A percentile compares a stretch with the other conserved stretches of the same genome.
phyloP scores from a whole-genome alignment of 2,888 invertebrate species.

The Plusia festucae region DNA sequence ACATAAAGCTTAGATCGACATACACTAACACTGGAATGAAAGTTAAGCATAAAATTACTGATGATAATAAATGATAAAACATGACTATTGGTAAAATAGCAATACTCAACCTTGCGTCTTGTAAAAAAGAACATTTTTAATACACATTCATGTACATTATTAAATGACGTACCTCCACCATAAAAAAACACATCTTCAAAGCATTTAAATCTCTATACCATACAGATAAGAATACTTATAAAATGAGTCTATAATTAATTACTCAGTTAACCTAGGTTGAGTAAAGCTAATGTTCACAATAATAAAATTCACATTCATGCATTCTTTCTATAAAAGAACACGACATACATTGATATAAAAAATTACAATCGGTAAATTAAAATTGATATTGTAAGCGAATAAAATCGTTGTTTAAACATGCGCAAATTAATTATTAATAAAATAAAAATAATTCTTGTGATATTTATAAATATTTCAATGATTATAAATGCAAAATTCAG shows the following conservation, averaged over 20 bases:
- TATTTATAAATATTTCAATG: conserved; percentile 69
- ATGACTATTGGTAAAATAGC: conserved; percentile 62
- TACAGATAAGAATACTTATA: conserved; percentile 41
- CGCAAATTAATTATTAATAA: conserved; percentile 64
- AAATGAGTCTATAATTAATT: conserved; percentile 16
- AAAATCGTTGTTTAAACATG: conserved; percentile 82
- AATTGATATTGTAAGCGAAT: conserved; percentile 77
- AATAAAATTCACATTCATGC: conserved; percentile 71
- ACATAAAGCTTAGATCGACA: conserved; percentile 85
- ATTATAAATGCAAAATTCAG: conserved; percentile 81
- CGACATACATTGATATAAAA: conserved; percentile 62
- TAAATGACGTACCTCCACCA: conserved; percentile 13
- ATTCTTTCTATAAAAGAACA: conserved; percentile 65
- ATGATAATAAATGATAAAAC: conserved; percentile 65
- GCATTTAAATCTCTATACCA: conserved; percentile 20
- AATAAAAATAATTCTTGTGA: conserved; percentile 60
- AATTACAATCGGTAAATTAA: conserved; percentile 79
- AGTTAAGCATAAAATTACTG: conserved; percentile 80
- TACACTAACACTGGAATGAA: conserved; percentile 87
- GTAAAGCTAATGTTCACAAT: conserved; percentile 50
- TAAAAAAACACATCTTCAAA: not conserved
- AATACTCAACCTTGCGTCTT: conserved; percentile 54
- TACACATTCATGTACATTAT: conserved; percentile 18
- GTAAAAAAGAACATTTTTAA: conserved; percentile 11
- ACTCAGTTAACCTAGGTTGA: conserved; percentile 45